Conservation (phyloP, 2,888 invertebrate species). For the Toxonevra muliebris region DNA sequence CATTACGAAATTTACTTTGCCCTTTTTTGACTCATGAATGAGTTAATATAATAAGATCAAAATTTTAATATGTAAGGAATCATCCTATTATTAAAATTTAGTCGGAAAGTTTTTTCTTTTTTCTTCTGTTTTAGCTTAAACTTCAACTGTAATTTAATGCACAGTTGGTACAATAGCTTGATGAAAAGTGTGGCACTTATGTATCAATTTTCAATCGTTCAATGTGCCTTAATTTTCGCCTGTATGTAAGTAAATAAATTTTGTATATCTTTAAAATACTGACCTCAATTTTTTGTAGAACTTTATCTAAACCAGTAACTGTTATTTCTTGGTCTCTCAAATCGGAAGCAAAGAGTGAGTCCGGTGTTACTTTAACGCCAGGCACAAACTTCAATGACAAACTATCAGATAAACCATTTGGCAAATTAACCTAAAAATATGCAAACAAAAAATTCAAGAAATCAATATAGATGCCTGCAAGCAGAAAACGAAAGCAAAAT, state of each 20-base stretch:
- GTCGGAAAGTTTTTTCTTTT: too few relatives aligned
- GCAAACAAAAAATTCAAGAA: slow-evolving; percentile 14
- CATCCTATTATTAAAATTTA: too few relatives aligned
- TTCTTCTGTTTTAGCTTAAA: too few relatives aligned
- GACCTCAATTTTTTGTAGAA: slow-evolving; percentile 68
- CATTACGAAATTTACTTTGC: slow-evolving; percentile 39
- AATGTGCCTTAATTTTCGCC: not conserved
- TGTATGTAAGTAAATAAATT: not conserved
- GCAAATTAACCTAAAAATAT: slow-evolving; percentile 54
- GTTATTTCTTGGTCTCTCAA: slow-evolving; percentile 60
- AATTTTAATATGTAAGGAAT: too few relatives aligned
- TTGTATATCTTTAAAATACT: slow-evolving; percentile 38
- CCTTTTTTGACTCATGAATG: not conserved
- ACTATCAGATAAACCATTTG: slow-evolving; percentile 58
- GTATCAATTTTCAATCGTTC: not conserved
- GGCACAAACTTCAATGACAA: slow-evolving; percentile 62
- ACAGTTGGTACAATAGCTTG: too few relatives aligned
- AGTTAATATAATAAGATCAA: too few relatives aligned
- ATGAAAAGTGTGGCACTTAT: too few relatives aligned
- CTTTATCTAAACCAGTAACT: slow-evolving; percentile 68
- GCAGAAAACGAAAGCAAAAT: not conserved
- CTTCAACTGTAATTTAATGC: too few relatives aligned
- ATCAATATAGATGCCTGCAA: not conserved
- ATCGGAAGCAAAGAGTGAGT: slow-evolving; percentile 52
- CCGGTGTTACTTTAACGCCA: slow-evolving; percentile 59